Evolutionary conservation across 2,888 invertebrate species (phyloP).

Genomic region (Epicampocera succincta): DNA sequence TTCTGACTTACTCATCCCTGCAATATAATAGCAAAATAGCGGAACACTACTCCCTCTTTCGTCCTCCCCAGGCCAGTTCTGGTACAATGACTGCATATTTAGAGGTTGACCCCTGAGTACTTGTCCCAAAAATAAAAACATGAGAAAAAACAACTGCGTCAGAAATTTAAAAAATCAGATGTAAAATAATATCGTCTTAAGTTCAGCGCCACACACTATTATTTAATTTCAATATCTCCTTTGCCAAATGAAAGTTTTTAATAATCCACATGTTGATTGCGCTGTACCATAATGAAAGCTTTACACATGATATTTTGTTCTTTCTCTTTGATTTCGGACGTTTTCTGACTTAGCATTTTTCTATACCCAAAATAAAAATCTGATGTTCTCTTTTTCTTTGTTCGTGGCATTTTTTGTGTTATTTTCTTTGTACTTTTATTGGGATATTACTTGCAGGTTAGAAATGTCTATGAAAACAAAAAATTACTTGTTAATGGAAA

Average conservation of each 20-base stretch:
- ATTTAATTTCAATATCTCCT: not conserved
- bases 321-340: slow-evolving; percentile 27
- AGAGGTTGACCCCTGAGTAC: too few relatives aligned
- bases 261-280: slow-evolving; percentile 29
- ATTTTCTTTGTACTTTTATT: slow-evolving; percentile 24
- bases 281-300: not conserved
- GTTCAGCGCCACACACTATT: too few relatives aligned
- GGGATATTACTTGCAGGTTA: slow-evolving; percentile 75
- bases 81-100: too few relatives aligned
- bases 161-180: too few relatives aligned
- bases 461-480: slow-evolving; percentile 60
- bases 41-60: too few relatives aligned
- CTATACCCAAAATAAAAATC: slow-evolving; percentile 61
- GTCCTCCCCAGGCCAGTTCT: too few relatives aligned
- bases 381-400: slow-evolving; percentile 15
- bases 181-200: too few relatives aligned
- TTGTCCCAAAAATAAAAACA: too few relatives aligned
- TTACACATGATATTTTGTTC: slow-evolving; percentile 38
- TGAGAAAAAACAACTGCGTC: too few relatives aligned
- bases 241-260: not conserved
- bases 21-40: too few relatives aligned
- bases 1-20: too few relatives aligned
- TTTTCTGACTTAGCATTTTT: slow-evolving; percentile 61
- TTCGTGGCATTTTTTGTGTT: slow-evolving; percentile 69
- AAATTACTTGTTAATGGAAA: slow-evolving; percentile 75